phyloP scores from a whole-genome alignment of 2,888 invertebrate genomes.

The Charanyca ferruginea region DNA sequence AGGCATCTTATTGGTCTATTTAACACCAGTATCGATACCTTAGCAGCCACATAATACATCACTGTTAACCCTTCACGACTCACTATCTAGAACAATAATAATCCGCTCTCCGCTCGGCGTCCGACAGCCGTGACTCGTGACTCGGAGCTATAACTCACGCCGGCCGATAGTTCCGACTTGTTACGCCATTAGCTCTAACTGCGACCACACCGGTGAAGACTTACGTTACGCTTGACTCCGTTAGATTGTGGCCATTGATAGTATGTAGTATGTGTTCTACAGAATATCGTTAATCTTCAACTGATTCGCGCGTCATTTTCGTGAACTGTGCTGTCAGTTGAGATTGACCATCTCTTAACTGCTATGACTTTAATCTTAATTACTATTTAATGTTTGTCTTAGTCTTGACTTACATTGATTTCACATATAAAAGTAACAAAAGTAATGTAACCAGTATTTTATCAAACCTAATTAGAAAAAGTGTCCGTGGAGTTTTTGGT shows the following conservation, averaged over 20 bases:
- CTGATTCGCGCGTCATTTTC: too few relatives aligned
- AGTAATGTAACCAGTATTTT: too few relatives aligned
- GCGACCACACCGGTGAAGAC: neutral
- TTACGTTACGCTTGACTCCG: neutral
- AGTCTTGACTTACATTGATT: too few relatives aligned
- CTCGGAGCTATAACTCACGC: slow-evolving; percentile 38
- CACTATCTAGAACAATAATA: slow-evolving; percentile 20
- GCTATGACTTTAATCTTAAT: too few relatives aligned
- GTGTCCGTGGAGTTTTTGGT: too few relatives aligned
- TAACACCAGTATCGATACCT: neutral
- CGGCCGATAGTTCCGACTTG: slow-evolving; percentile 41
- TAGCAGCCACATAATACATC: neutral
- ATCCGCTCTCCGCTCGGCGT: slow-evolving; percentile 7
- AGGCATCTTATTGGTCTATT: too few relatives aligned
- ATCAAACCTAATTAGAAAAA: too few relatives aligned
- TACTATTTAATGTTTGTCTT: too few relatives aligned
- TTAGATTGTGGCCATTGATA: neutral
- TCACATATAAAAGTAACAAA: too few relatives aligned
- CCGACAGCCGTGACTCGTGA: slow-evolving; percentile 9
- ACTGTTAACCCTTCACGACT: neutral
- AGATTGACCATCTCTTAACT: too few relatives aligned
- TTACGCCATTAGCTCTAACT: slow-evolving; percentile 41
- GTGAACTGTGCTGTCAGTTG: too few relatives aligned
- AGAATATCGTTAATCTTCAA: neutral
- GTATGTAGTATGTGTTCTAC: neutral